Conservation (phyloP, 2,113 vertebrate genomes). For the Sigmodon hispidus region DNA sequence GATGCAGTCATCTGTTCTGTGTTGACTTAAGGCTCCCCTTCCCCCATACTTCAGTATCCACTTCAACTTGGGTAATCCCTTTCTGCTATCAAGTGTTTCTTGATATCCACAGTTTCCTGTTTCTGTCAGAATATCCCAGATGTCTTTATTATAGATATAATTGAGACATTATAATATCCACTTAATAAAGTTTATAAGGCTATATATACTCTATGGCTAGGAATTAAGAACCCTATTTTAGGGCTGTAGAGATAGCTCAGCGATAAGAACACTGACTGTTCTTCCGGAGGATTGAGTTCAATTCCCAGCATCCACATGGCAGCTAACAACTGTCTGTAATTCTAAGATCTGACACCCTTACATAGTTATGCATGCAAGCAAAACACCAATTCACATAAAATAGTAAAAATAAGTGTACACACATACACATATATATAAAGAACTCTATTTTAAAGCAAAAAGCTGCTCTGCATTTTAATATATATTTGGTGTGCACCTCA, state of each 20-base stretch:
- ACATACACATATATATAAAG: too few relatives aligned
- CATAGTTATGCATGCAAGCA: too few relatives aligned
- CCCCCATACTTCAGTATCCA: neutral
- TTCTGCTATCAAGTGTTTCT: conserved; percentile 29
- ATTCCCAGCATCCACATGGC: too few relatives aligned
- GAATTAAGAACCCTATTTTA: conserved; percentile 14
- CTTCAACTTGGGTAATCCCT: neutral
- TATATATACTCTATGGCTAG: conserved; percentile 9
- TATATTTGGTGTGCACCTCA: conserved; percentile 1
- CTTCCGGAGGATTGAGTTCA: too few relatives aligned
- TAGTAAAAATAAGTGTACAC: too few relatives aligned
- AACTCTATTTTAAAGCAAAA: neutral
- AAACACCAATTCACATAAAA: too few relatives aligned
- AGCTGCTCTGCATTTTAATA: neutral
- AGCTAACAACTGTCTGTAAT: too few relatives aligned
- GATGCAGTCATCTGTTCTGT: neutral
- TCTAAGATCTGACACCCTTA: too few relatives aligned
- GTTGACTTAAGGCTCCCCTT: neutral
- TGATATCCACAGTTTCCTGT: neutral
- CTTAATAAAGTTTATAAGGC: neutral
- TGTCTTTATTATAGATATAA: conserved; percentile 3
- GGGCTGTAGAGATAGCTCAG: too few relatives aligned
- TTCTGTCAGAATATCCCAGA: neutral
- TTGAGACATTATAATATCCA: neutral
- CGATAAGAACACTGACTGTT: too few relatives aligned